Evolutionary conservation across 2,797 vertebrate genomes (phyloP).

Genomic region (Gallinago solitaria): DNA sequence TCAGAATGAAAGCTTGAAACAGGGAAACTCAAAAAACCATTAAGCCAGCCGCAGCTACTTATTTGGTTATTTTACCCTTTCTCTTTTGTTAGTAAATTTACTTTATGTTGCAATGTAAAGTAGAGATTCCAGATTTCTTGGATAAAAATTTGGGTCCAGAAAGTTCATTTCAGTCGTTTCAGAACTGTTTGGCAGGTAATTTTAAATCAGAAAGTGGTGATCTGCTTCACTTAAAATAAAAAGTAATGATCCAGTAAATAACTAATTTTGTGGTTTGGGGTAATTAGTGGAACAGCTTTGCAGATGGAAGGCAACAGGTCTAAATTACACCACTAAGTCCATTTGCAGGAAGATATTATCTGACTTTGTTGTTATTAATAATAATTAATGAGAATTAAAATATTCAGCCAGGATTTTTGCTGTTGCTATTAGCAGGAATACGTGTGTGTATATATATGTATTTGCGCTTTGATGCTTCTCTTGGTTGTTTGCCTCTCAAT

Average conservation of each 20-base stretch:
- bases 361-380: conserved; percentile 47
- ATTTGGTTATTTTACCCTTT: neutral
- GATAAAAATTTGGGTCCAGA: neutral
- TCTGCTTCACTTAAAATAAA: conserved; percentile 26
- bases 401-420: neutral
- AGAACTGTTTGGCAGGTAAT: neutral
- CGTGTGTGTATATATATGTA: neutral
- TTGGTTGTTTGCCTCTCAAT: neutral
- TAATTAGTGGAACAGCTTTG: conserved; percentile 33
- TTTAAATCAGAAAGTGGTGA: conserved; percentile 16
- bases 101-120: neutral
- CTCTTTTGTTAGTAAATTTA: neutral
- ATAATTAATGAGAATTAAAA: conserved; percentile 50
- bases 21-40: neutral
- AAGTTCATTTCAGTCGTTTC: neutral
- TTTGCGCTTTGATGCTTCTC: conserved; percentile 43
- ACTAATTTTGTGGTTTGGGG: conserved; percentile 57
- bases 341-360: conserved; percentile 53
- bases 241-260: conserved; percentile 21
- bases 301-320: neutral
- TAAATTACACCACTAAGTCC: conserved; percentile 19
- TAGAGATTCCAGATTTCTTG: neutral
- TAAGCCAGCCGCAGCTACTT: neutral
- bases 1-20: neutral
- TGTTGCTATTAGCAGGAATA: neutral